Evolutionary conservation across 30 jellyfish, hydroid and myxozoan genomes (phyloP).

Genomic region (Aurelia sp.): DNA sequence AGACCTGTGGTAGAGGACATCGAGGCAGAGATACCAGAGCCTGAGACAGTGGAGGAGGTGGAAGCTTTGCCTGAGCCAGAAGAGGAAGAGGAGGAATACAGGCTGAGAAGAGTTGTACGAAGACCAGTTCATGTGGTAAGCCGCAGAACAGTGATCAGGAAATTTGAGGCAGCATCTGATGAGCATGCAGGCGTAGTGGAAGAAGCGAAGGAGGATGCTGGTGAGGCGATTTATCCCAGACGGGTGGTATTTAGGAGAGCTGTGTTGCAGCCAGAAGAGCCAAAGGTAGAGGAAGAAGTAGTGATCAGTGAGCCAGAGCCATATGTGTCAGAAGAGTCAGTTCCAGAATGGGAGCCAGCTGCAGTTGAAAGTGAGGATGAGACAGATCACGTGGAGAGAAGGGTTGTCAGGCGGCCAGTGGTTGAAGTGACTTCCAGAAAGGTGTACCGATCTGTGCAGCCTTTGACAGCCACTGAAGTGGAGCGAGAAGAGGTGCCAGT

Average conservation of each 20-base stretch:
- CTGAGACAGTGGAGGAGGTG: too few relatives aligned
- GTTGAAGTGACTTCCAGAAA: conserved; percentile 29
- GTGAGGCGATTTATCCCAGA: background rate
- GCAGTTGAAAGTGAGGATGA: conserved; percentile 21
- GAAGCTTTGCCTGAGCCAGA: too few relatives aligned
- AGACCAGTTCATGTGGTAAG: too few relatives aligned
- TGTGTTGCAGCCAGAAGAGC: too few relatives aligned
- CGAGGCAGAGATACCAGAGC: too few relatives aligned
- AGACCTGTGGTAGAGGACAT: too few relatives aligned
- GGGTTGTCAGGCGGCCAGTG: conserved; percentile 52
- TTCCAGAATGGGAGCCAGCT: conserved; percentile 23
- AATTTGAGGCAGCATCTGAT: too few relatives aligned
- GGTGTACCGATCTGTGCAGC: conserved; percentile 29
- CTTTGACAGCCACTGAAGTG: conserved; percentile 10
- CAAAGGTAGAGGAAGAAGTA: conserved; percentile 14
- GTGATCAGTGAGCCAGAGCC: conserved; percentile 44
- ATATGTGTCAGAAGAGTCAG: conserved; percentile 34
- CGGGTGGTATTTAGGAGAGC: too few relatives aligned
- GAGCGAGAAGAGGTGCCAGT: conserved; percentile 49
- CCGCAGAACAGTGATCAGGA: too few relatives aligned
- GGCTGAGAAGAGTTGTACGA: too few relatives aligned
- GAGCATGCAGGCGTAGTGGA: background rate
- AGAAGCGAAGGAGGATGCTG: conserved; percentile 13
- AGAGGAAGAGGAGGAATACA: too few relatives aligned
- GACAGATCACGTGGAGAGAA: conserved; percentile 28